Conservation (phyloP, 2,797 vertebrate species). For the Lutjanus argentimaculatus region DNA sequence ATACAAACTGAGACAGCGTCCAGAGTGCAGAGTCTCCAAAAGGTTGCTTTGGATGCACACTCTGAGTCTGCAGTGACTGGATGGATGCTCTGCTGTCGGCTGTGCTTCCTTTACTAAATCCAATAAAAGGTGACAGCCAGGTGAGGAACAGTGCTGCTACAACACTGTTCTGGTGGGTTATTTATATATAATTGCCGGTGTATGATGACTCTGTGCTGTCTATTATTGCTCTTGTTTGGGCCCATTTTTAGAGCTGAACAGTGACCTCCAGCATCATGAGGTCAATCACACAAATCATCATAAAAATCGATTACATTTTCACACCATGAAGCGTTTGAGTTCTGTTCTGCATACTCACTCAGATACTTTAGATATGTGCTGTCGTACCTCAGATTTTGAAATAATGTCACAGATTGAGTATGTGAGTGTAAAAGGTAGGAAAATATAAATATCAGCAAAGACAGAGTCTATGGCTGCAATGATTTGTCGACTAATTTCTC, state of each 20-base stretch:
- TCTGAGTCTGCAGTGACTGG: background rate
- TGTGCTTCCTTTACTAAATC: constrained; percentile 37
- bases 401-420: background rate
- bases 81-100: background rate
- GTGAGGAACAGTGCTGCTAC: constrained; percentile 23
- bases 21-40: background rate
- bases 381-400: background rate
- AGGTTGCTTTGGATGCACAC: background rate
- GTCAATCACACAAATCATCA: constrained; percentile 42
- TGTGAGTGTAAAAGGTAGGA: background rate
- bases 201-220: background rate
- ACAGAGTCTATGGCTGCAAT: no score
- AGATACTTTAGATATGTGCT: background rate
- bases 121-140: constrained; percentile 37
- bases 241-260: constrained; percentile 5
- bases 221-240: background rate
- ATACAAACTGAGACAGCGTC: background rate
- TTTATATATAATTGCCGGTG: constrained; percentile 5
- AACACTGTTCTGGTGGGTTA: constrained; percentile 6
- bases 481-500: no score
- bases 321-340: background rate
- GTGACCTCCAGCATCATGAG: constrained; percentile 41
- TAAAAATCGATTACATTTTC: background rate
- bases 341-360: background rate
- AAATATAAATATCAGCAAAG: no score